A percentile compares a stretch with the other conserved stretches of the same genome.
Evolutionary conservation across 1,140 invertebrate genomes (phyloP).

Genomic region (Ephestia elutella): DNA sequence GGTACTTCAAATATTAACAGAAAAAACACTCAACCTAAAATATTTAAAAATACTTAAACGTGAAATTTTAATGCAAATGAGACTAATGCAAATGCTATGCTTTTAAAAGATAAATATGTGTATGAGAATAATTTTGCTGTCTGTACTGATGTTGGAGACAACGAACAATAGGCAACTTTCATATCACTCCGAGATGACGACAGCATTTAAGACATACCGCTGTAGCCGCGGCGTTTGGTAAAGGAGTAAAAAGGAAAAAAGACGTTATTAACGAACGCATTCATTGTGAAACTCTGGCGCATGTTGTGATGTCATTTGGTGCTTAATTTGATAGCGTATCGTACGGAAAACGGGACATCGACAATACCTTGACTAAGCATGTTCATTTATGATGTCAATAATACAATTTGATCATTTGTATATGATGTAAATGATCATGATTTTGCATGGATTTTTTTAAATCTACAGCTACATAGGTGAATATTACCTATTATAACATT

Average conservation of each 20-base stretch:
- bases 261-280: slow-evolving; percentile 45
- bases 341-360: slow-evolving; percentile 19
- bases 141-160: slow-evolving; percentile 31
- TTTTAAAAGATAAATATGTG: not conserved
- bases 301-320: slow-evolving; percentile 37
- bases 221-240: slow-evolving; percentile 24
- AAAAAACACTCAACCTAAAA: not conserved
- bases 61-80: slow-evolving; percentile 2
- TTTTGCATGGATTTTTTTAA: too few relatives aligned
- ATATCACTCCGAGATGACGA: slow-evolving; percentile 18
- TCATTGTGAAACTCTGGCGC: slow-evolving; percentile 39
- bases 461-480: too few relatives aligned
- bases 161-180: slow-evolving; percentile 38
- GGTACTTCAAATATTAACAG: not conserved
- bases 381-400: not conserved
- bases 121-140: not conserved
- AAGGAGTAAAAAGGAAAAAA: slow-evolving; percentile 23
- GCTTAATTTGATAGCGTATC: slow-evolving; percentile 38
- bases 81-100: not conserved
- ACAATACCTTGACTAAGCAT: slow-evolving; percentile 6
- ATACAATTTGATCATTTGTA: not conserved
- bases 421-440: not conserved
- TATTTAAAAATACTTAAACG: not conserved
- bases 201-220: slow-evolving; percentile 33
- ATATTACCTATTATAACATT: too few relatives aligned